Base-by-base conservation (phyloP, 2,888 invertebrate species). In the Melolontha melolontha region DNA sequence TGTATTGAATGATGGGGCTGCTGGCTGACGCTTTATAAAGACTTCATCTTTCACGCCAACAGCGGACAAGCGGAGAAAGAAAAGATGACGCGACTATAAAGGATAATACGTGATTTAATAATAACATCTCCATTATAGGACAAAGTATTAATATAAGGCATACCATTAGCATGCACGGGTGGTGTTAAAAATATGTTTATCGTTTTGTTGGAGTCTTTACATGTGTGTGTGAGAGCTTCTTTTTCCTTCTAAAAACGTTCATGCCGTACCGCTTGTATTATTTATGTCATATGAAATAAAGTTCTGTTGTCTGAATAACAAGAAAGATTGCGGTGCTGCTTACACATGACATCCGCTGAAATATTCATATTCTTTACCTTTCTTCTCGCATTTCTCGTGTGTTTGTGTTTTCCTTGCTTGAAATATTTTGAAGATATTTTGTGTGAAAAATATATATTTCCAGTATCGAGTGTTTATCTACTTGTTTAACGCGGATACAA, bases 141-240 rank as follows among this genome's bases (percentile, higher is more conserved):
- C 44, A 42, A 12, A 41, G 44, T 29, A 54, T 64, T 64, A 64
- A 64, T 42, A 64, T 64, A 52, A 50, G 51, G 50, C 51, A 22
- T 64, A 64, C 50, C 64, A 64, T 64, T 64, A 57, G 54, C 55
- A 66, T 57, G 66, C 44, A 65, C 55, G 65, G 39, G 55, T 54
- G 65, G 55, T 55, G 66, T 49, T 55, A 66, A 66, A 66, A 66
- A 57, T 66, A 66, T 66, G 63, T 63, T 57, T 66, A 55, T 66
- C 55, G 55, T 66, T 66, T 66, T 47, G 29, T 64, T 50, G 57
- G 57, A 57, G 22, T 27, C 42, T 42, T 27, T 57, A 44, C 41
- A 44, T 57, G 57, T 27, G 27, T 44, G 40, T 40, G 16, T 39
- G 42, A 42, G 10, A 6, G 34, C 7, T 44, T 57, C 42, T 44